These are phyloP conservation scores for Poecilobothrus nobilitatus DNA, from an alignment of 2,888 invertebrate species.

Conservation along the genomic window DNA sequence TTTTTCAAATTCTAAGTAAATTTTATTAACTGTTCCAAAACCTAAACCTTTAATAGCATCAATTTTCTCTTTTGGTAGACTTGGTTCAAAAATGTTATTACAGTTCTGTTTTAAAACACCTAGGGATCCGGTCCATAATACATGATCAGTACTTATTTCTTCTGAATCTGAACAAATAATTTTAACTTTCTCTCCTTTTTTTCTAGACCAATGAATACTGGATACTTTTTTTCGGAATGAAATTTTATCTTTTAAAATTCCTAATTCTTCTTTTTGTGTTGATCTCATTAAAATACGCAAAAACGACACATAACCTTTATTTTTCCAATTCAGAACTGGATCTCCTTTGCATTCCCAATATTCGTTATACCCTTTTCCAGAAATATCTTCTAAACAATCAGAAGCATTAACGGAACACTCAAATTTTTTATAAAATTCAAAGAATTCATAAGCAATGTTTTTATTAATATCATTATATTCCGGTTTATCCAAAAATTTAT, in stretches of 20 bases:
- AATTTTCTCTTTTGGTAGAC: slow-evolving; percentile 45
- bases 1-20: slow-evolving; percentile 52
- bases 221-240: slow-evolving; percentile 31
- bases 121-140: slow-evolving; percentile 52
- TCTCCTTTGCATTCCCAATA: slow-evolving; percentile 66
- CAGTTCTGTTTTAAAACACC: slow-evolving; percentile 52
- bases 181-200: slow-evolving; percentile 30
- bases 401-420: slow-evolving; percentile 50
- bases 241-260: slow-evolving; percentile 36
- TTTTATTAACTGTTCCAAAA: slow-evolving; percentile 55
- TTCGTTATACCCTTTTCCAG: slow-evolving; percentile 52
- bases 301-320: slow-evolving; percentile 58
- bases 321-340: slow-evolving; percentile 62
- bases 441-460: slow-evolving; percentile 44
- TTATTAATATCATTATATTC: slow-evolving; percentile 38
- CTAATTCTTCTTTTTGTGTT: slow-evolving; percentile 25
- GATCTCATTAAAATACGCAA: slow-evolving; percentile 54
- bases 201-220: slow-evolving; percentile 36
- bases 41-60: slow-evolving; percentile 49
- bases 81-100: slow-evolving; percentile 44
- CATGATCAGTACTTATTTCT: slow-evolving; percentile 48
- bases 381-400: slow-evolving; percentile 58
- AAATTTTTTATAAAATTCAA: slow-evolving; percentile 52
- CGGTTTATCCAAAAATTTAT: slow-evolving; percentile 28
- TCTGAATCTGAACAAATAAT: slow-evolving; percentile 41